A percentile compares a stretch with the other conserved stretches of the same genome.
phyloP scores from a whole-genome alignment of 2,797 vertebrate genomes.

The Gallirallus australis region DNA sequence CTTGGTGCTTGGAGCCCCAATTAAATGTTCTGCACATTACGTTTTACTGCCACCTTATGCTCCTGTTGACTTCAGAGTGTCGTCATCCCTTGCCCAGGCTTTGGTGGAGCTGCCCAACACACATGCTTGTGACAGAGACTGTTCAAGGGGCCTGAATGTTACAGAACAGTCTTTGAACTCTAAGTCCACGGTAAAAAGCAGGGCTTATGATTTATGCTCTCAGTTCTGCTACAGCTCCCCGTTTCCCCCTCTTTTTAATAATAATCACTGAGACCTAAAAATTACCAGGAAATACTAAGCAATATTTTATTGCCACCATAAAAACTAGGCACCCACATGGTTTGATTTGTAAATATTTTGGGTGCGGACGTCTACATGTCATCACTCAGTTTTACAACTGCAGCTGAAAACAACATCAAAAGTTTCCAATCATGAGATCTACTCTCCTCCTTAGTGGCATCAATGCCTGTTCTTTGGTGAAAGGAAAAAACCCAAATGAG shows the following conservation, averaged over 20 bases:
- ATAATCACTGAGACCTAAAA: not conserved
- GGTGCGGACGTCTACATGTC: not conserved
- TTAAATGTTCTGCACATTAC: not conserved
- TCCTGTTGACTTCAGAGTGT: not conserved
- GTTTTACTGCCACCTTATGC: not conserved
- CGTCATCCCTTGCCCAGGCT: not conserved
- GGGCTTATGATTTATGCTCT: not conserved
- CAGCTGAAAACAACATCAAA: not conserved
- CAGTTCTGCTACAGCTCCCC: not conserved
- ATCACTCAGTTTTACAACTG: conserved; percentile 23
- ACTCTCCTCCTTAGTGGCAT: not conserved
- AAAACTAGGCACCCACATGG: not conserved
- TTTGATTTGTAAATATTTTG: conserved; percentile 13
- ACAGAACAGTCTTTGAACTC: not conserved
- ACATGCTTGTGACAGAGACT: not conserved
- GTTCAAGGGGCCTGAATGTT: not conserved
- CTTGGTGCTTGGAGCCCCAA: not conserved
- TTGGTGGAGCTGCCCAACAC: not conserved
- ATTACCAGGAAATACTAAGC: not conserved
- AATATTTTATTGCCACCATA: not conserved
- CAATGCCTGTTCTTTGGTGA: not conserved
- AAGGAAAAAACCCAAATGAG: not conserved
- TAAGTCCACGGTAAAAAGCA: not conserved
- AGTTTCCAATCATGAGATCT: not conserved
- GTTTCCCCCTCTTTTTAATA: not conserved